A percentile compares a stretch with the other conserved stretches of the same genome.
phyloP scores from a whole-genome alignment of 2,113 vertebrate species.

The Crotalus tigris region DNA sequence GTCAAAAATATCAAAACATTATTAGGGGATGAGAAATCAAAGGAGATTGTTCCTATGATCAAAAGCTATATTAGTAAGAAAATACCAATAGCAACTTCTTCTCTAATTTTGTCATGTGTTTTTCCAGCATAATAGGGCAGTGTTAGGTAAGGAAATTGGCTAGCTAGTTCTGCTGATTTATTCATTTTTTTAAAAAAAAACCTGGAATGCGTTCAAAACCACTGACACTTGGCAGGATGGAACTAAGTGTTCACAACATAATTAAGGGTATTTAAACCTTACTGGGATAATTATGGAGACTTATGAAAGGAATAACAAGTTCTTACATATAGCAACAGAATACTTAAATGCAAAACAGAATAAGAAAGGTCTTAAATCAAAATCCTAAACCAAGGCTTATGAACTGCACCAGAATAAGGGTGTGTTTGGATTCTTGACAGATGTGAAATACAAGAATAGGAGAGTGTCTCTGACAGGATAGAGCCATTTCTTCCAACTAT shows the following conservation, averaged over 20 bases:
- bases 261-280: slow-evolving; percentile 54
- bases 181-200: background rate
- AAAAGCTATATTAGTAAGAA: background rate
- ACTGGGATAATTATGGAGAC: slow-evolving; percentile 31
- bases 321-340: background rate
- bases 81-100: slow-evolving; percentile 13
- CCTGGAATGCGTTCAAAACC: slow-evolving; percentile 50
- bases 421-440: background rate
- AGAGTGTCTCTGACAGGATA: background rate
- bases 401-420: slow-evolving; percentile 1
- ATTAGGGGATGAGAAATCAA: background rate
- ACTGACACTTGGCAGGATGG: background rate
- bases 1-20: background rate
- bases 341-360: slow-evolving; percentile 7
- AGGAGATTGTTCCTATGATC: background rate
- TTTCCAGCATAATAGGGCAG: slow-evolving; percentile 36
- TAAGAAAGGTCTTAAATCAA: background rate
- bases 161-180: slow-evolving; percentile 58
- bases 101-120: slow-evolving; percentile 5
- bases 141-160: slow-evolving; percentile 47
- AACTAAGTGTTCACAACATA: slow-evolving; percentile 26
- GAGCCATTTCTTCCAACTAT: background rate
- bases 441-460: background rate
- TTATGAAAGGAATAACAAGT: slow-evolving; percentile 17
- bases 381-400: slow-evolving; percentile 10